These are phyloP conservation scores for Notoglanidium macrostoma DNA, from an alignment of 2,797 vertebrate species.

Conservation along the genomic window DNA sequence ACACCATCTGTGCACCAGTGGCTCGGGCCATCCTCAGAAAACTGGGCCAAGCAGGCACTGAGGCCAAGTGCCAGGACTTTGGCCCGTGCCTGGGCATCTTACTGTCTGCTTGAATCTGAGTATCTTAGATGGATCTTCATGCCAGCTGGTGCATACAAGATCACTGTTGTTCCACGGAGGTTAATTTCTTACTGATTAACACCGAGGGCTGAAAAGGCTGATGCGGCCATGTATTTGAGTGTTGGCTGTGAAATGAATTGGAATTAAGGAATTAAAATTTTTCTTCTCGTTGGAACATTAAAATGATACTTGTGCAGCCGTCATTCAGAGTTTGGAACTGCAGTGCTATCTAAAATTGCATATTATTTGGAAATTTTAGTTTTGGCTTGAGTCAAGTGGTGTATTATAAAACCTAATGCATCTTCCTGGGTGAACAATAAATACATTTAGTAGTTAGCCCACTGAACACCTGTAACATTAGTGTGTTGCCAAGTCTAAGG, in stretches of 20 bases:
- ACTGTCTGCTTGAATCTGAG: constrained; percentile 33
- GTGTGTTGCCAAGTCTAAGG: neutral
- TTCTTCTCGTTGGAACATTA: neutral
- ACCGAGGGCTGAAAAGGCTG: constrained; percentile 3
- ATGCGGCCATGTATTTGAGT: neutral
- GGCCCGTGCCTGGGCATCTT: constrained; percentile 35
- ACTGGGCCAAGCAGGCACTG: constrained; percentile 10
- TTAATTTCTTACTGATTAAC: constrained; percentile 40
- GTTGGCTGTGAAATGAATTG: constrained; percentile 2
- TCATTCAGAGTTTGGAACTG: neutral
- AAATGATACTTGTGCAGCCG: neutral
- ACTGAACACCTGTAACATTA: neutral
- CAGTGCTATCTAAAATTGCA: neutral
- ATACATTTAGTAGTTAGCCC: neutral
- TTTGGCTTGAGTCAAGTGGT: neutral
- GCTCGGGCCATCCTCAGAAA: constrained; percentile 17
- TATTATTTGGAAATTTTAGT: neutral
- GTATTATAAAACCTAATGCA: neutral
- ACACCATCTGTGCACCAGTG: constrained; percentile 50
- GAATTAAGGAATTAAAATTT: neutral
- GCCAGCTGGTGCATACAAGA: constrained; percentile 64
- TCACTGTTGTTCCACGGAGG: constrained; percentile 51
- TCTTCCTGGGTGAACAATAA: neutral
- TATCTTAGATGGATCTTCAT: constrained; percentile 68
- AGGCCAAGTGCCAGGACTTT: constrained; percentile 34